Evolutionary conservation across 2,797 vertebrate genomes (phyloP).

Genomic region (Aotus griseimembra): DNA sequence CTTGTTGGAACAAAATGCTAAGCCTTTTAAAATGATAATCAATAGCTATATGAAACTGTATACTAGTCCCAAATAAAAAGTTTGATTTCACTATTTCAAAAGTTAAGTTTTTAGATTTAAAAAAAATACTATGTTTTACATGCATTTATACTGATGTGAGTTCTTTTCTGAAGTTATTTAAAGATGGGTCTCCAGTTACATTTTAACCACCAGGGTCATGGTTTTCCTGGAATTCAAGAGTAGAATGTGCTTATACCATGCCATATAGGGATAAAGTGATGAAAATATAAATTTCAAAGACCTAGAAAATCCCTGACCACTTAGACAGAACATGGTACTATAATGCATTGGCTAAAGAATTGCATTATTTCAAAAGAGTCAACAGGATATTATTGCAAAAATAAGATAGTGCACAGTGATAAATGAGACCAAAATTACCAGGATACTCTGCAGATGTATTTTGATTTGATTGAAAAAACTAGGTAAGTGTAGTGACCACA

Average conservation of each 20-base stretch:
- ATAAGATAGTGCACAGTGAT: neutral
- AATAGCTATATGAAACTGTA: neutral
- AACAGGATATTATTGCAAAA: neutral
- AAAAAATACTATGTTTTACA: neutral
- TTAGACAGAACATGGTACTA: neutral
- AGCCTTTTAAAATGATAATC: neutral
- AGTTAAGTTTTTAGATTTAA: neutral
- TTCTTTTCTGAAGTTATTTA: neutral
- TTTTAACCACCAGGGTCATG: neutral
- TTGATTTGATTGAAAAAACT: neutral
- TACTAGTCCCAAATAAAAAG: neutral
- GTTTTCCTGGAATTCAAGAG: constrained; percentile 23
- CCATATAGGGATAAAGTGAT: neutral
- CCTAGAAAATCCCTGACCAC: neutral
- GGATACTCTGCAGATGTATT: neutral
- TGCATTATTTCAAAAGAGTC: neutral
- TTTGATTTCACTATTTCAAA: neutral
- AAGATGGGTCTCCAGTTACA: neutral
- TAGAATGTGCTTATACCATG: neutral
- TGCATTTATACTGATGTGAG: neutral
- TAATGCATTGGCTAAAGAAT: neutral
- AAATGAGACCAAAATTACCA: neutral
- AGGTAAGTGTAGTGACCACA: neutral
- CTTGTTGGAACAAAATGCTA: neutral
- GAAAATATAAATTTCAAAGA: neutral